Base-by-base conservation (phyloP, 2,888 invertebrate genomes). In the Bombylius major region DNA sequence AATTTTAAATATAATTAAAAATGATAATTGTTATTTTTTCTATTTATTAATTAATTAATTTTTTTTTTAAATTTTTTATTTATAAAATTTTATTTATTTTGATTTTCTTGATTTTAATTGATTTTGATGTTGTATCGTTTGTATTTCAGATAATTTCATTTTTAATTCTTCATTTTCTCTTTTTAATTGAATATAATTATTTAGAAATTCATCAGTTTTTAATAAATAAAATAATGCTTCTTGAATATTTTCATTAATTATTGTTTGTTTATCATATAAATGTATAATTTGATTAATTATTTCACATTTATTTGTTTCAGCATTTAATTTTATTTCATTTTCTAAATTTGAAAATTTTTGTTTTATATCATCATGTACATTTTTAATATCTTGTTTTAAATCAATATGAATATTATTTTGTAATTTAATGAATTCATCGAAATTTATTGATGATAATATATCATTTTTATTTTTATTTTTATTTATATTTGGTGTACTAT, bases 141-240 rank as follows among this genome's bases (percentile, higher is more conserved):
- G 23, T 23, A 23, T 23, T 23, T 23, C 23, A 23, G 23, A 23
- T 42, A 42, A 42, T 50, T 68, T 64, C 1, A 59, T 62, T 44
- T 65, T 67, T 4, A 73, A 55, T 54, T 62, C 49, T 54, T 65
- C 65, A 56, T 73, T 73, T 55, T 73, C 73, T 34, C 65, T 58
- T 55, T 69, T 66, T 45, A 73, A 57, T 5, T 64, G 63, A 9
- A 62, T 6, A 58, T 67, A 73, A 34, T 73, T 71, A 23, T 65
- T 63, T 5, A 67, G 64, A 58, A 73, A 72, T 4, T 63, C 64
- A 65, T 72, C 71, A 0, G 64, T 64, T 48, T 65, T 67, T 47
- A 73, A 54, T 3, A 73, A 58, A 39, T 68, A 49, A 7, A 64
- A 64, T 14, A 73, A 55, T 0, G 64, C 63, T 33, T 69, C 65